phyloP scores from a whole-genome alignment of 1,140 invertebrate genomes.

The Micrasema minimum region DNA sequence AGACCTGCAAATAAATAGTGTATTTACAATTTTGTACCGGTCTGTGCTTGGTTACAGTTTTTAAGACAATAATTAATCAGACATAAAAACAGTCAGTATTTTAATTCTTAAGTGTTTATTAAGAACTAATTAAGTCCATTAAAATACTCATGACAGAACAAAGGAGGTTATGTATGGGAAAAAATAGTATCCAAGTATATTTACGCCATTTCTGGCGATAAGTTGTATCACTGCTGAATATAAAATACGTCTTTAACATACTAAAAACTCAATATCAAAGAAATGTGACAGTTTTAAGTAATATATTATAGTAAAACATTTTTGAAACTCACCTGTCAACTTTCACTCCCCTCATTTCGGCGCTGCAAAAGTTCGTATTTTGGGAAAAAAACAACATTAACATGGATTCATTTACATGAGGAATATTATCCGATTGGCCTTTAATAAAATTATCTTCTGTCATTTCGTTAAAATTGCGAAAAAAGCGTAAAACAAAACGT shows the following conservation, averaged over 20 bases:
- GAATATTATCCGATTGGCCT: no score
- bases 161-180: no score
- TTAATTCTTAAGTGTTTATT: no score
- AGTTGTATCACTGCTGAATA: slow-evolving; percentile 3
- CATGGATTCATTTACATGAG: slow-evolving; percentile 3
- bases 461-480: neutral
- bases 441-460: neutral
- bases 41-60: no score
- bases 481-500: neutral
- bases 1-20: no score
- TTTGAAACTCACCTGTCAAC: slow-evolving; percentile 6
- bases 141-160: no score
- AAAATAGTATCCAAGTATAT: neutral
- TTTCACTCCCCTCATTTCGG: neutral
- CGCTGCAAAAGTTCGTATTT: neutral
- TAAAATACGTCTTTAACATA: neutral
- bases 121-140: no score
- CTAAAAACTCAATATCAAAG: slow-evolving; percentile 4
- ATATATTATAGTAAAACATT: neutral
- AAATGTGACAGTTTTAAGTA: neutral
- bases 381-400: neutral
- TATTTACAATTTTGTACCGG: no score
- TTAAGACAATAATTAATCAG: no score
- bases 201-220: neutral
- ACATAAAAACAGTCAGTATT: no score